Base-by-base conservation (phyloP, 2,113 vertebrate genomes). In the Strix uralensis region DNA sequence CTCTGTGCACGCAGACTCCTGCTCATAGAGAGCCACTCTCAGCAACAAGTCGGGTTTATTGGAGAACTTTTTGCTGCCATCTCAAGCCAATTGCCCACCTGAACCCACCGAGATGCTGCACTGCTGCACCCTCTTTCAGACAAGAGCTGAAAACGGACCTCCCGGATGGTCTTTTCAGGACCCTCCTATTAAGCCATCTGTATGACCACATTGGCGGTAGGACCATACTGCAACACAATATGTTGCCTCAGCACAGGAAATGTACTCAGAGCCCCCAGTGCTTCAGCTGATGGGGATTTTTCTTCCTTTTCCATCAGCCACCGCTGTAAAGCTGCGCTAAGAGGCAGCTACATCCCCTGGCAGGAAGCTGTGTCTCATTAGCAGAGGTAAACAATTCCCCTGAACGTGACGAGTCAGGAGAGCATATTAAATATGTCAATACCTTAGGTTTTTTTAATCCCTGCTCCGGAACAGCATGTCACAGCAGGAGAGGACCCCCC, bases 321-420 rank as follows among this genome's bases (percentile, higher is more conserved):
- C 51, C 1, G 0, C 73, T 52, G 34, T 27, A 79, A 72, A 92
- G 67, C 94, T 55, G 78, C 0, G 1, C 81, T 74, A 57, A 84
- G 91, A 96, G 84, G 92, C 90, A 91, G 81, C 85, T 75, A 42
- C 92, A 90, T 91, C 93, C 90, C 89, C 85, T 87, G 72, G 81
- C 96, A 97, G 93, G 96, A 88, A 96, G 90, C 96, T 54, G 77
- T 58, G 81, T 62, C 96, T 96, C 95, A 95, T 96, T 95, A 95
- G 92, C 94, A 87, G 87, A 91, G 93, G 59, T 75, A 95, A 96
- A 95, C 86, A 95, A 92, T 78, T 81, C 91, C 83, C 88, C 89
- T 79, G 91, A 95, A 96, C 83, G 44, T 92, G 94, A 81, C 42
- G 7, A 96, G 96, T 95, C 93, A 94, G 91, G 81, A 94, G 65